phyloP scores from a whole-genome alignment of 1,140 invertebrate species.

The Aphaenogaster floridana region DNA sequence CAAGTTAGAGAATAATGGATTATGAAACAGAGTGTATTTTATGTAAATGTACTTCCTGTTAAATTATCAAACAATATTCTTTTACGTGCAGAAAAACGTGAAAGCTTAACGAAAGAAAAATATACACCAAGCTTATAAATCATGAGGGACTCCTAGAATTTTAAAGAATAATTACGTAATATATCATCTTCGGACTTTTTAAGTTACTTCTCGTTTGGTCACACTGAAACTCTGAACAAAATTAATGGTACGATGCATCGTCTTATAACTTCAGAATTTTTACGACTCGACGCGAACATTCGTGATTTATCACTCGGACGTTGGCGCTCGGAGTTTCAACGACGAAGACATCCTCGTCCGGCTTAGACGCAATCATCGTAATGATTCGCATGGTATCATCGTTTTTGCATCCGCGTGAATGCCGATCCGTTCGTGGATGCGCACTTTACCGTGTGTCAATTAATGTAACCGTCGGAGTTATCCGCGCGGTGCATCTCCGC shows the following conservation, averaged over 20 bases:
- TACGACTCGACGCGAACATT: neutral
- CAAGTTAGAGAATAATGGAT: neutral
- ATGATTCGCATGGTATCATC: neutral
- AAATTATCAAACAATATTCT: neutral
- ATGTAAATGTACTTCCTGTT: neutral
- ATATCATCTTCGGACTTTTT: neutral
- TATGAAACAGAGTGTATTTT: neutral
- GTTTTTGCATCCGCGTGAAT: neutral
- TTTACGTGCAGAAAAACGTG: neutral
- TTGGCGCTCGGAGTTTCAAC: neutral
- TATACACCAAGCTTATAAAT: neutral
- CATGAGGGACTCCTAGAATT: neutral
- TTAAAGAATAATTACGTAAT: neutral
- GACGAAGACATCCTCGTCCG: neutral
- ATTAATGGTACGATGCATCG: neutral
- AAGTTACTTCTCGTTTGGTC: neutral
- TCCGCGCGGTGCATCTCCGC: constrained; percentile 27
- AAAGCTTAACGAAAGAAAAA: neutral
- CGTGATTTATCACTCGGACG: neutral
- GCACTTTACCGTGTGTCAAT: constrained; percentile 28
- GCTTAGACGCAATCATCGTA: neutral
- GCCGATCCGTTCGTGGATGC: neutral
- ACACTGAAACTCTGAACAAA: neutral
- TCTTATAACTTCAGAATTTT: neutral
- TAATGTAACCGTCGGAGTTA: constrained; percentile 28